These are phyloP conservation scores for Phymatocera aterrima DNA, from an alignment of 2,888 invertebrate genomes.

Conservation along the genomic window DNA sequence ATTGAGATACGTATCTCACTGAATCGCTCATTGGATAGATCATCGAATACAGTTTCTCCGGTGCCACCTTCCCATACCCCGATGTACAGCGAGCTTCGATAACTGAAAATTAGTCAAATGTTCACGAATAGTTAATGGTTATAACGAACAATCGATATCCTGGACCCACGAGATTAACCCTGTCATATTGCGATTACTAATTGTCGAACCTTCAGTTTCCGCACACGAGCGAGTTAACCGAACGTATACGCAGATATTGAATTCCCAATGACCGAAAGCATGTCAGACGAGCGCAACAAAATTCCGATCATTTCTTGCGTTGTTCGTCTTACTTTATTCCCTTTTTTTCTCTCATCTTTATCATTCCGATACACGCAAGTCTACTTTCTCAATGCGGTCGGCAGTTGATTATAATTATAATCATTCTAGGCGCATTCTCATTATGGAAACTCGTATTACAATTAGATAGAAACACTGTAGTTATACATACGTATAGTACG, in stretches of 20 bases:
- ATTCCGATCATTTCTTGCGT: constrained; percentile 2
- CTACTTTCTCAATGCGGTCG: background rate
- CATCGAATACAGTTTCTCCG: no score
- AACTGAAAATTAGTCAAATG: no score
- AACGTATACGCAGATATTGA: constrained; percentile 13
- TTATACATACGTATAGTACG: no score
- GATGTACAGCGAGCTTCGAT: no score
- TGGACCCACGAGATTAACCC: background rate
- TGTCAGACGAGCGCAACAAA: background rate
- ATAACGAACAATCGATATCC: no score
- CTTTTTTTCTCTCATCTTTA: no score
- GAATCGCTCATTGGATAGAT: no score
- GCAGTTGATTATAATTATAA: background rate
- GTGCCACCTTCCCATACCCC: no score
- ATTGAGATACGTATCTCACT: no score
- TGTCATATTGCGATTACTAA: no score
- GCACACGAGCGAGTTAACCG: background rate
- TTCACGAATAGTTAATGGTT: no score
- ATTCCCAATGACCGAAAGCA: constrained; percentile 6
- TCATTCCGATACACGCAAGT: no score
- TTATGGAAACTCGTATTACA: background rate
- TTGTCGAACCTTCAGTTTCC: background rate
- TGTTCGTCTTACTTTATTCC: background rate
- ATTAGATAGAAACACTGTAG: background rate
- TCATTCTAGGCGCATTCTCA: background rate